These are phyloP conservation scores for Charina bottae DNA, from an alignment of 2,113 vertebrate genomes.

Conservation along the genomic window DNA sequence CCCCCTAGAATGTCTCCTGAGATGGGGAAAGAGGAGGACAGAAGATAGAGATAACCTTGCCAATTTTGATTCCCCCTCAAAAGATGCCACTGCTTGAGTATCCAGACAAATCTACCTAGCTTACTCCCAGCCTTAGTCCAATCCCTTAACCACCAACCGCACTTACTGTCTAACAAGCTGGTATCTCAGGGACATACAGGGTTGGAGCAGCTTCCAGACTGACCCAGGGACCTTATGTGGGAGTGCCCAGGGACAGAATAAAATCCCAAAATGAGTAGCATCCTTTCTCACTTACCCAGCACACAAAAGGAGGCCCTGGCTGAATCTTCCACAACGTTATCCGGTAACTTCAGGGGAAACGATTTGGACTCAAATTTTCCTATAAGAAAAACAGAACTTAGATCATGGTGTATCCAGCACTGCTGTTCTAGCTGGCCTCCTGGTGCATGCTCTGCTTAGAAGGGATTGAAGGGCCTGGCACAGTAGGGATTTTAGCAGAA, in stretches of 20 bases:
- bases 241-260: not conserved
- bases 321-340: constrained; percentile 69
- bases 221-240: not conserved
- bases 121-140: not conserved
- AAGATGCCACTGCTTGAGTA: not conserved
- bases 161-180: too few relatives aligned
- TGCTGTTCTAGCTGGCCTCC: not conserved
- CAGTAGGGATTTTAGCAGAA: not conserved
- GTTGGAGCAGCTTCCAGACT: not conserved
- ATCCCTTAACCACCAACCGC: too few relatives aligned
- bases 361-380: constrained; percentile 33
- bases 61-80: not conserved
- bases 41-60: not conserved
- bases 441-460: not conserved
- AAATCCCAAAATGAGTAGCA: not conserved
- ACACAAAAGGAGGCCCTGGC: constrained; percentile 70
- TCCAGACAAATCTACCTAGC: not conserved
- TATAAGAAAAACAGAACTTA: constrained; percentile 42
- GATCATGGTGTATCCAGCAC: not conserved
- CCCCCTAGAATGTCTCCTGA: constrained; percentile 86
- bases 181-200: too few relatives aligned
- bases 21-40: not conserved
- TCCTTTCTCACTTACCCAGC: constrained; percentile 63
- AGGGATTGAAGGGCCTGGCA: too few relatives aligned
- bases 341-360: constrained; percentile 62